Percentiles rank a stretch among this genome's conserved stretches.
These are phyloP conservation scores for Urocynchramus pylzowi DNA, from an alignment of 2,113 vertebrate species.

Conservation along the genomic window DNA sequence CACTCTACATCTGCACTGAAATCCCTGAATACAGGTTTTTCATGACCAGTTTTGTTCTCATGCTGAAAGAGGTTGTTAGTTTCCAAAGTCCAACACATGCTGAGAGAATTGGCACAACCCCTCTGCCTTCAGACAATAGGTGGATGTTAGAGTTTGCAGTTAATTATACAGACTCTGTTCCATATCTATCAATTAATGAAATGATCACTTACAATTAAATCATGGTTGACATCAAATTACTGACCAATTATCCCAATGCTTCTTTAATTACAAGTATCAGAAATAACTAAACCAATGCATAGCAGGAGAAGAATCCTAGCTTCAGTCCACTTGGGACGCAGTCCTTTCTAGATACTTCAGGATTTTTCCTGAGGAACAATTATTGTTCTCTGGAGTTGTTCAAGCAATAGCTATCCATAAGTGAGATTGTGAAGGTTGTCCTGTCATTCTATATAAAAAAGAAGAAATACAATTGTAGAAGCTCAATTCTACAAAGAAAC, in stretches of 20 bases:
- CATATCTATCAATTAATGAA: constrained; percentile 6
- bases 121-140: neutral
- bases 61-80: no score
- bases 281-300: neutral
- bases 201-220: neutral
- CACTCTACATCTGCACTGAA: neutral
- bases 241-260: neutral
- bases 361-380: neutral
- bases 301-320: neutral
- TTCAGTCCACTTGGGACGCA: neutral
- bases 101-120: neutral
- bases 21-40: constrained; percentile 2
- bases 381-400: neutral
- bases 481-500: neutral
- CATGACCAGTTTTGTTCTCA: neutral
- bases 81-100: constrained; percentile 25
- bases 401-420: neutral
- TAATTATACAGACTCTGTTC: neutral
- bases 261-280: neutral
- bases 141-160: constrained; percentile 9
- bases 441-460: neutral
- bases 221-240: neutral
- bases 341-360: neutral
- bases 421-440: neutral
- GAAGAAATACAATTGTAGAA: neutral